phyloP scores from a whole-genome alignment of 53 echinoderm and acorn worm species.

The Hippasteria phrygiana region DNA sequence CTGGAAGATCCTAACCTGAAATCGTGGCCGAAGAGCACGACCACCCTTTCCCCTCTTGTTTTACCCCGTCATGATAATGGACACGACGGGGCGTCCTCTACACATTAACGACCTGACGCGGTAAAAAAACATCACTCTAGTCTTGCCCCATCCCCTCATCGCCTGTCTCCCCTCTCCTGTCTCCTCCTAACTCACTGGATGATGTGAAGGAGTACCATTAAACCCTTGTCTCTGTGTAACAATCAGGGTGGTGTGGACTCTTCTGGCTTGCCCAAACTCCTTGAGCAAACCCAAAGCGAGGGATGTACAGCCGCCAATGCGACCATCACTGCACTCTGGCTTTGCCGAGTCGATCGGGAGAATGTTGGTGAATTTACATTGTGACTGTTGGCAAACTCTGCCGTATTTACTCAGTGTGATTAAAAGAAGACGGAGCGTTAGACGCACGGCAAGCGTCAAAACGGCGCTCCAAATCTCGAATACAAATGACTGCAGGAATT shows the following conservation, averaged over 20 bases:
- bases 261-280: not conserved
- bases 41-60: not conserved
- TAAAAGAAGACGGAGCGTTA: constrained; percentile 26
- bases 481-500: not conserved
- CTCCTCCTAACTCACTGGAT: constrained; percentile 1
- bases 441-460: constrained; percentile 15
- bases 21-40: constrained; percentile 22
- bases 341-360: not conserved
- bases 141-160: constrained; percentile 21
- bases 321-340: not conserved
- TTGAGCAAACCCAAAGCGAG: constrained; percentile 14
- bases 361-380: not conserved
- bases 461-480: not conserved
- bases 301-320: not conserved
- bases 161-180: constrained; percentile 12
- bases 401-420: constrained; percentile 39
- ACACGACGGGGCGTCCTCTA: not conserved
- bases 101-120: constrained; percentile 15
- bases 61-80: not conserved
- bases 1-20: not conserved
- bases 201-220: constrained; percentile 13
- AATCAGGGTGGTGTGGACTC: constrained; percentile 9
- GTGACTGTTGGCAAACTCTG: constrained; percentile 17
- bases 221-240: constrained; percentile 40
- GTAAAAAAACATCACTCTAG: not conserved